A percentile compares a stretch with the other conserved stretches of the same genome.
Evolutionary conservation across 2,888 invertebrate species (phyloP).

Genomic region (Reticulitermes lucifugus): DNA sequence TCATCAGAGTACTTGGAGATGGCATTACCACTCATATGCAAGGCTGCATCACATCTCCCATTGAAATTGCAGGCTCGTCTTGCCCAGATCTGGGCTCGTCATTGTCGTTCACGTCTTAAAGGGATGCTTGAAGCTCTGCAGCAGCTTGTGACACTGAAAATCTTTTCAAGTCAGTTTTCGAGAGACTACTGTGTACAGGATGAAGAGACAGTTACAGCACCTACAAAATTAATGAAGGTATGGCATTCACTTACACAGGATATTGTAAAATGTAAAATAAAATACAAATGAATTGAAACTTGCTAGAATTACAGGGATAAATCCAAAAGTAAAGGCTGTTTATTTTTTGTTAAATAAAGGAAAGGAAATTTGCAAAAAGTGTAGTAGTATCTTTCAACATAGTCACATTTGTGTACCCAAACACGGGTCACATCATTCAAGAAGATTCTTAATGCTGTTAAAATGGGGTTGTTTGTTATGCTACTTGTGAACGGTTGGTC

Average conservation of each 20-base stretch:
- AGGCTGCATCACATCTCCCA: constrained; percentile 80
- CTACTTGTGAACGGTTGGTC: too few species aligned
- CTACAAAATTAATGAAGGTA: constrained; percentile 90
- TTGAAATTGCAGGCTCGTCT: constrained; percentile 82
- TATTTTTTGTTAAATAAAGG: too few species aligned
- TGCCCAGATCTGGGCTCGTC: constrained; percentile 82
- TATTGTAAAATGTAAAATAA: background rate
- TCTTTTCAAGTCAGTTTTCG: constrained; percentile 81
- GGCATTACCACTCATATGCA: constrained; percentile 77
- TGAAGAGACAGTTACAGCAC: constrained; percentile 84
- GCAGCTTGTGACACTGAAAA: constrained; percentile 87
- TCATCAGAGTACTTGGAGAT: constrained; percentile 86
- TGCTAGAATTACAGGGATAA: too few species aligned
- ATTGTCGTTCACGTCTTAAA: constrained; percentile 73
- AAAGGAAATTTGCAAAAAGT: too few species aligned
- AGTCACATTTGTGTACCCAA: too few species aligned
- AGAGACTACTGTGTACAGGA: constrained; percentile 84
- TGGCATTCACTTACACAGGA: background rate
- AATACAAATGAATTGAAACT: background rate
- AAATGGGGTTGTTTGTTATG: too few species aligned
- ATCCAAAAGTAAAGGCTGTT: too few species aligned
- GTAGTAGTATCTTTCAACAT: too few species aligned
- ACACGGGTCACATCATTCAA: too few species aligned
- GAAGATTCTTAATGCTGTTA: too few species aligned
- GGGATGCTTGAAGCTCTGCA: constrained; percentile 83